Conservation (phyloP, 64 coral and sea anemone genomes). For the Porites lutea region DNA sequence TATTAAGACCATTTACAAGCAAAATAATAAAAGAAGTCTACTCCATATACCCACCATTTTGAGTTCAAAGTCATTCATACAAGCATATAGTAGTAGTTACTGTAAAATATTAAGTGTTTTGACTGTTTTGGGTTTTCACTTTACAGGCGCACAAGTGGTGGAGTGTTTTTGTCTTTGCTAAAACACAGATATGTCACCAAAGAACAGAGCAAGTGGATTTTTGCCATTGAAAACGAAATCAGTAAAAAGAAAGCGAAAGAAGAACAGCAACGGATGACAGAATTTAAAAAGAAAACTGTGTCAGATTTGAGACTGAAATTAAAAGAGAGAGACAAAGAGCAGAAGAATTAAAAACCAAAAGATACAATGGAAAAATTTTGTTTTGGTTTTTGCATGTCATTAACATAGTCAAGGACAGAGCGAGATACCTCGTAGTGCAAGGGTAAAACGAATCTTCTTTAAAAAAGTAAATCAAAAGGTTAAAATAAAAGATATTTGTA, state of each 20-base stretch:
- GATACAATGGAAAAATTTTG: too few relatives aligned
- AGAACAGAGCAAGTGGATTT: constrained; percentile 90
- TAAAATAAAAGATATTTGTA: too few relatives aligned
- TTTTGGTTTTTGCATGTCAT: too few relatives aligned
- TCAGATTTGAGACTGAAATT: constrained; percentile 30
- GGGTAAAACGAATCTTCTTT: too few relatives aligned
- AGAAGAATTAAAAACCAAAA: not conserved
- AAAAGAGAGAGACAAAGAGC: constrained; percentile 7
- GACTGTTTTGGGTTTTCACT: not conserved
- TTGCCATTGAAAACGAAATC: constrained; percentile 74
- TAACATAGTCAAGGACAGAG: too few relatives aligned
- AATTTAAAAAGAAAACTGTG: constrained; percentile 27
- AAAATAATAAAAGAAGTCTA: too few relatives aligned
- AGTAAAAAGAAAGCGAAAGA: constrained; percentile 62
- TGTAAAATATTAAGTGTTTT: not conserved
- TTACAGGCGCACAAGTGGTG: constrained; percentile 92
- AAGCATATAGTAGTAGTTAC: too few relatives aligned
- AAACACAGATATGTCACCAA: constrained; percentile 92
- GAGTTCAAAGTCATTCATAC: too few relatives aligned
- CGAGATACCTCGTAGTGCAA: too few relatives aligned
- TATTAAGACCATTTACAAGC: too few relatives aligned
- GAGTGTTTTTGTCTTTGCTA: constrained; percentile 80
- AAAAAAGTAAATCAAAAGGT: too few relatives aligned
- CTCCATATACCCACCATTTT: too few relatives aligned
- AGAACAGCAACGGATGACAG: constrained; percentile 56